Evolutionary conservation across 1,140 invertebrate genomes (phyloP).

Genomic region (Diabrotica virgifera): DNA sequence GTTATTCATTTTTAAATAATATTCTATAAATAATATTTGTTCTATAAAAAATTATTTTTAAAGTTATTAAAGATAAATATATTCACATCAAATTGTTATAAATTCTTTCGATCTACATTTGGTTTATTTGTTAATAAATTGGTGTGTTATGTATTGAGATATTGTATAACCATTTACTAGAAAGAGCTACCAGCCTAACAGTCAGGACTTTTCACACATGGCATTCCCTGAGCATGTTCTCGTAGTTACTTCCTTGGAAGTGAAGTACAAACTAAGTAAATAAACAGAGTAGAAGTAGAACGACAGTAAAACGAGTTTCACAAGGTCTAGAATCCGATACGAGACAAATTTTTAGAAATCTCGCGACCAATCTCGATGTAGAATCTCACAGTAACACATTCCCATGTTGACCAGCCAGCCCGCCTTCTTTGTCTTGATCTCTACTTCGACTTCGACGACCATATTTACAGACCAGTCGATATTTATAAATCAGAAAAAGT

Average conservation of each 20-base stretch:
- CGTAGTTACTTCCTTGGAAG: slow-evolving; percentile 4
- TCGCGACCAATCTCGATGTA: slow-evolving; percentile 5
- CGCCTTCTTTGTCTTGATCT: slow-evolving; percentile 4
- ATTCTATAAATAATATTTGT: too few species aligned
- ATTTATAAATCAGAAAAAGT: not conserved
- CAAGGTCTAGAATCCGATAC: slow-evolving; percentile 10
- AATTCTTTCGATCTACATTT: too few species aligned
- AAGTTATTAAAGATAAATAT: too few species aligned
- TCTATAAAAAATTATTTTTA: too few species aligned
- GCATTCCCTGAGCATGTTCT: not conserved
- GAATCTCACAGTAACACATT: slow-evolving; percentile 5
- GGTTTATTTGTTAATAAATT: too few species aligned
- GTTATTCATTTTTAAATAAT: too few species aligned
- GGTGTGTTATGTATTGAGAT: too few species aligned
- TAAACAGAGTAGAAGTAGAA: slow-evolving; percentile 1
- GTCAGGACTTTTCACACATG: not conserved
- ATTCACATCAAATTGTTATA: too few species aligned
- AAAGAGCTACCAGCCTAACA: too few species aligned
- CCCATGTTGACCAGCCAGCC: slow-evolving; percentile 6
- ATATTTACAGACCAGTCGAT: not conserved
- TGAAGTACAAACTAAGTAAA: not conserved
- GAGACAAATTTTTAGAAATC: slow-evolving; percentile 14
- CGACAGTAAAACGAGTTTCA: slow-evolving; percentile 10
- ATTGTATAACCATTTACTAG: too few species aligned
- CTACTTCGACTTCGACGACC: not conserved